Base-by-base conservation (phyloP, 2,888 invertebrate species). In the Rhamnusium bicolor region DNA sequence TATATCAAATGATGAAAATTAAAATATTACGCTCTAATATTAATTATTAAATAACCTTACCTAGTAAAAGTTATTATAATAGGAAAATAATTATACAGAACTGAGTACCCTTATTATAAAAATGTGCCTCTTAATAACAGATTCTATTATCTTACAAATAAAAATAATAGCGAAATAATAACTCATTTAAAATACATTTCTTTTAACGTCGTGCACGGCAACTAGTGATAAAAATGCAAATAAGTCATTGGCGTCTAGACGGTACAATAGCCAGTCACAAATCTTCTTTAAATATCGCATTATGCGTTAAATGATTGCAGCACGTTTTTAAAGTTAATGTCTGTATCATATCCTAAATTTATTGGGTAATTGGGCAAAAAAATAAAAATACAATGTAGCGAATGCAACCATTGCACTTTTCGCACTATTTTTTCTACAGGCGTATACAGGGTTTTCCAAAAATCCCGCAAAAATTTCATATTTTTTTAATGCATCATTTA, bases 211-310 rank as follows among this genome's bases (percentile, higher is more conserved):
- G 75, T 24, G 71, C 83, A 84, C 83, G 83, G 81, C 81, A 84
- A 80, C 46, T 69, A 72, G 81, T 82, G 81, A 82, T 83, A 82
- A 81, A 82, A 82, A 83, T 82, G 82, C 79, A 82, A 83, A 83
- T 81, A 51, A 73, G 2, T 53, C 65, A 65, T 16, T 65, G 65
- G 65, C 53, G 65, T 32, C 32, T 19, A 10, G 21, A 46, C 5
- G 12, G 16, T 16, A 6, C 24, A 2, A 32, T 5, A 10, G 32
- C 1, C 8, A 7, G 10, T 29, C 6, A 5, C 29, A 29, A 2
- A n/a, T n/a, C n/a, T n/a, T n/a, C n/a, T n/a, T n/a, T n/a, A n/a
- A n/a, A n/a, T n/a, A n/a, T n/a, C n/a, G n/a, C n/a, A n/a, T n/a
- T n/a, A n/a, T n/a, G n/a, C n/a, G n/a, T n/a, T n/a, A n/a, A n/a